phyloP scores from a whole-genome alignment of 2,888 invertebrate species.

The Scelioninae gen. 2 region DNA sequence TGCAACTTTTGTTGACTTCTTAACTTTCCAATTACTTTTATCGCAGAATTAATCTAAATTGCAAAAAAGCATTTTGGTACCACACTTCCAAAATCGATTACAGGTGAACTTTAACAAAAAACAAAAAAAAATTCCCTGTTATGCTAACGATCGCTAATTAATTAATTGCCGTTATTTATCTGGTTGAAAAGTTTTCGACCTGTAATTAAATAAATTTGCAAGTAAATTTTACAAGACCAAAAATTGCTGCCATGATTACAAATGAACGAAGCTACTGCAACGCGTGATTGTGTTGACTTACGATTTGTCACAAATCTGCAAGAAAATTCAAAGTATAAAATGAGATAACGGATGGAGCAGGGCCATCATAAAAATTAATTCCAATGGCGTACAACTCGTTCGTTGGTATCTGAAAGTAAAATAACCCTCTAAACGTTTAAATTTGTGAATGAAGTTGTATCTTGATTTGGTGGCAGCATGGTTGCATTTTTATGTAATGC shows the following conservation, averaged over 20 bases:
- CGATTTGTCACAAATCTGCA: conserved; percentile 30
- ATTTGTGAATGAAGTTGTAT: conserved; percentile 31
- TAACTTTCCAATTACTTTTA: conserved; percentile 45
- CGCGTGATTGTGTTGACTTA: conserved; percentile 48
- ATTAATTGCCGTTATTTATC: conserved; percentile 19
- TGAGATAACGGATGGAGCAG: conserved; percentile 32
- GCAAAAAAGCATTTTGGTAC: conserved; percentile 27
- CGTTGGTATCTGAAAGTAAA: conserved; percentile 37
- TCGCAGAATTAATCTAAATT: conserved; percentile 44
- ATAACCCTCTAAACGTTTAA: conserved; percentile 38
- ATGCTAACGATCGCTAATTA: conserved; percentile 5
- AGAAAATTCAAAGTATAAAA: conserved; percentile 42
- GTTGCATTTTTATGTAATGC: conserved; percentile 37
- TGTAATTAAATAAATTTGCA: conserved; percentile 28
- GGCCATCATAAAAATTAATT: conserved; percentile 46
- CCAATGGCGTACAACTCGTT: conserved; percentile 38
- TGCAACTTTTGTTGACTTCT: conserved; percentile 33
- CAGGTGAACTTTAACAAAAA: conserved; percentile 15
- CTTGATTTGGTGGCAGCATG: conserved; percentile 24
- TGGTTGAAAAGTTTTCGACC: neutral
- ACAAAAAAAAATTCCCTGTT: conserved; percentile 4
- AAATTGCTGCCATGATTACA: conserved; percentile 10
- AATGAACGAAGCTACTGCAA: conserved; percentile 24
- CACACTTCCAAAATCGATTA: conserved; percentile 2
- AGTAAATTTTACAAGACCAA: conserved; percentile 9